A percentile compares a stretch with the other conserved stretches of the same genome.
Conservation (phyloP, 2,797 vertebrate species). For the Sphaeramia orbicularis region DNA sequence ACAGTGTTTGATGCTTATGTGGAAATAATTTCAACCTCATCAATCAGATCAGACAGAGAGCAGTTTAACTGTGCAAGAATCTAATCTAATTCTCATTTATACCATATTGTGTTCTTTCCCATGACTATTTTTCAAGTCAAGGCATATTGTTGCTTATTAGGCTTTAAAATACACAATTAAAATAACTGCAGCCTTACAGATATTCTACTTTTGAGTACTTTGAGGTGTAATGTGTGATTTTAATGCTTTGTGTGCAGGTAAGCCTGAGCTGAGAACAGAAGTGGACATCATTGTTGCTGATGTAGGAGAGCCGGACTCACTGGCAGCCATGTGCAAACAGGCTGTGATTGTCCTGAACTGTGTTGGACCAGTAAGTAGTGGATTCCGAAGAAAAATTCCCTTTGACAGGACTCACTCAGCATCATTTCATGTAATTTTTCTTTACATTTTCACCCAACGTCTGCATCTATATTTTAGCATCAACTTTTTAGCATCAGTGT, state of each 20-base stretch:
- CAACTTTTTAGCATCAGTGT: constrained; percentile 9
- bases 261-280: constrained; percentile 87
- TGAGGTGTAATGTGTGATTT: too few relatives aligned
- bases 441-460: constrained; percentile 21
- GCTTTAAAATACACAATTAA: too few relatives aligned
- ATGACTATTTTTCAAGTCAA: too few relatives aligned
- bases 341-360: constrained; percentile 93
- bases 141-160: too few relatives aligned
- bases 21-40: too few relatives aligned
- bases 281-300: constrained; percentile 93
- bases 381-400: background rate
- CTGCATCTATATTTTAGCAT: constrained; percentile 16
- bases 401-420: background rate
- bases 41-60: too few relatives aligned
- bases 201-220: too few relatives aligned
- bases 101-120: too few relatives aligned
- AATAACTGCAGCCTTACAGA: too few relatives aligned
- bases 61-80: too few relatives aligned
- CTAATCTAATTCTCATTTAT: too few relatives aligned
- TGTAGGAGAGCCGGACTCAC: constrained; percentile 88
- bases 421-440: constrained; percentile 1
- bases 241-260: constrained; percentile 79
- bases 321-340: constrained; percentile 94
- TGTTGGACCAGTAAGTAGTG: constrained; percentile 94
- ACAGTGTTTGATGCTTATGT: too few relatives aligned